Evolutionary conservation across 2,888 invertebrate species (phyloP).

Genomic region (Phengaris alcon): DNA sequence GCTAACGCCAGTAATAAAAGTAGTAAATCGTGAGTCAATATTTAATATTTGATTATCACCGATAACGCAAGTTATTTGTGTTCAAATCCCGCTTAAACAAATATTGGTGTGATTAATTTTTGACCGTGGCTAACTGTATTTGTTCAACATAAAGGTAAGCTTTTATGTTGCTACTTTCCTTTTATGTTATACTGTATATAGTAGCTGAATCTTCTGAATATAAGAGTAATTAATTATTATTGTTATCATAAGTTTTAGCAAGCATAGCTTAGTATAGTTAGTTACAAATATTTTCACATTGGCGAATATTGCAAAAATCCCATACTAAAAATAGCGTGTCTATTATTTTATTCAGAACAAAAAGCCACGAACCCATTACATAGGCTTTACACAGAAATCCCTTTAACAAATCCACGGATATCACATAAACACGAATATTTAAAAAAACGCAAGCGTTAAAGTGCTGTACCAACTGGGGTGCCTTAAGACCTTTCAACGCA

Average conservation of each 20-base stretch:
- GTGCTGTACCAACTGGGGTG: slow-evolving; percentile 44
- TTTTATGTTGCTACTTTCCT: neutral
- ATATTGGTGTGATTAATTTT: slow-evolving; percentile 11
- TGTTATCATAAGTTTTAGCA: neutral
- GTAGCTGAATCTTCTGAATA: no score
- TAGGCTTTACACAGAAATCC: slow-evolving; percentile 27
- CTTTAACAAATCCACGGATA: slow-evolving; percentile 29
- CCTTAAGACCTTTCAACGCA: slow-evolving; percentile 62
- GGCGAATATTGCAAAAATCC: neutral
- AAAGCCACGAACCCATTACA: slow-evolving; percentile 24
- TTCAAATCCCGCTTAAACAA: slow-evolving; percentile 10
- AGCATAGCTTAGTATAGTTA: no score
- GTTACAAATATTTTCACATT: neutral
- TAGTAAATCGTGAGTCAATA: slow-evolving; percentile 71
- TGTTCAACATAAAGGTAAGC: neutral
- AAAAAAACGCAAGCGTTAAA: slow-evolving; percentile 27
- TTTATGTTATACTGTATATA: neutral
- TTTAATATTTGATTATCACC: slow-evolving; percentile 31
- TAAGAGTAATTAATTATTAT: neutral
- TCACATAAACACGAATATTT: slow-evolving; percentile 29
- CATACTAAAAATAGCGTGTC: neutral
- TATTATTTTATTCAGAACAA: neutral
- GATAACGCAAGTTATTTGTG: slow-evolving; percentile 19
- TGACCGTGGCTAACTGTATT: slow-evolving; percentile 10
- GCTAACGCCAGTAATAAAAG: slow-evolving; percentile 55